phyloP scores from a whole-genome alignment of 2,888 invertebrate species.

The Nemapogon koenigi region DNA sequence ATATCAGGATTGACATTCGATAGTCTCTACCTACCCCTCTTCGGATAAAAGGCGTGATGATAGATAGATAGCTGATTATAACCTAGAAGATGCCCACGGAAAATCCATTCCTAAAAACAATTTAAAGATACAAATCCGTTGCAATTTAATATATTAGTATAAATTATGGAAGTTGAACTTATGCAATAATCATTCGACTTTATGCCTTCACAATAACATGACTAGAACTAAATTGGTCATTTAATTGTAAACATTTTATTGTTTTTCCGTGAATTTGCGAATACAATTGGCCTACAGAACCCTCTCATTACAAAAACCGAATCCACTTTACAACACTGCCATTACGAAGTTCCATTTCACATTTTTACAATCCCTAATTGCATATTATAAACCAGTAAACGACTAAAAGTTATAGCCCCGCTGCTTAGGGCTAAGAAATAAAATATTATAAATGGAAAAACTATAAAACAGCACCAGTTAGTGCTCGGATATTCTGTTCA shows the following conservation, averaged over 20 bases:
- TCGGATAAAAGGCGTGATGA: too few relatives aligned
- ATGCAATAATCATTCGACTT: neutral
- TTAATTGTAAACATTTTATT: slow-evolving; percentile 38
- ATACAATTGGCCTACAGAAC: slow-evolving; percentile 39
- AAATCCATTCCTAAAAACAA: too few relatives aligned
- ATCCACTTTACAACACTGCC: slow-evolving; percentile 23
- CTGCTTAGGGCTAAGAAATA: slow-evolving; percentile 17
- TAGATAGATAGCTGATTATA: too few relatives aligned
- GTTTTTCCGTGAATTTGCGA: slow-evolving; percentile 36
- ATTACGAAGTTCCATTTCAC: slow-evolving; percentile 50
- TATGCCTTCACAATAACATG: neutral
- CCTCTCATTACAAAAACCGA: slow-evolving; percentile 5
- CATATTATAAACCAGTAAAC: slow-evolving; percentile 52
- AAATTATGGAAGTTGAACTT: too few relatives aligned
- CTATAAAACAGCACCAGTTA: slow-evolving; percentile 17
- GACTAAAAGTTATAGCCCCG: slow-evolving; percentile 26
- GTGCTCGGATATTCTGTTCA: neutral
- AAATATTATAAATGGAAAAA: slow-evolving; percentile 25
- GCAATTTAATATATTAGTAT: too few relatives aligned
- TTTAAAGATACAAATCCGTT: too few relatives aligned
- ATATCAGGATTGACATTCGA: too few relatives aligned
- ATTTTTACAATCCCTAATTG: slow-evolving; percentile 63
- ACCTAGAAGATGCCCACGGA: too few relatives aligned
- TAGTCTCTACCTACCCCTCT: too few relatives aligned
- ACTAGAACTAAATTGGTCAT: neutral